Conservation (phyloP, 1,140 invertebrate genomes). For the Calosoma granatense region DNA sequence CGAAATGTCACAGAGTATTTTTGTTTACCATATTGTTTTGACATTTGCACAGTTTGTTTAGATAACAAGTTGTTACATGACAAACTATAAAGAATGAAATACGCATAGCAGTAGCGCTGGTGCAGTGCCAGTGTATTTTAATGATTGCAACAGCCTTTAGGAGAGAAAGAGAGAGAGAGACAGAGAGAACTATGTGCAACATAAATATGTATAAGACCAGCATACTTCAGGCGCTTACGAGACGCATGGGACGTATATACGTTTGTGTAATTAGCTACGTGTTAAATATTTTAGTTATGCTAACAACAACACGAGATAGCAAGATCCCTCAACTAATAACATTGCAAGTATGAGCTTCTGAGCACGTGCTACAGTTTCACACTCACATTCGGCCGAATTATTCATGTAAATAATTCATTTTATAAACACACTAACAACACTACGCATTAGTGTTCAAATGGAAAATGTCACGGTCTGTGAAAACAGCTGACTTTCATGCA, state of each 20-base stretch:
- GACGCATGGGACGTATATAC: not conserved
- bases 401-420: not conserved
- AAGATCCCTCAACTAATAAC: not conserved
- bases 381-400: not conserved
- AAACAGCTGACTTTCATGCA: too few species aligned
- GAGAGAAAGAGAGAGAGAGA: not conserved
- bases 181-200: not conserved
- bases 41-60: too few species aligned
- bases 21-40: too few species aligned
- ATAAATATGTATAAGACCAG: not conserved
- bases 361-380: not conserved
- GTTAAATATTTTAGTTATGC: not conserved
- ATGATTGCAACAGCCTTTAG: not conserved
- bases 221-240: not conserved
- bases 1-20: too few species aligned
- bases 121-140: not conserved
- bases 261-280: constrained; percentile 6
- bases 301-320: not conserved
- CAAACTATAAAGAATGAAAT: too few species aligned
- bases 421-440: not conserved
- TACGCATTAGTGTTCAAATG: not conserved
- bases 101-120: not conserved
- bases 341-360: not conserved
- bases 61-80: too few species aligned
- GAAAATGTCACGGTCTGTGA: too few species aligned